Evolutionary conservation across 2,797 vertebrate genomes (phyloP).

Genomic region (Pseudochromis fuscus): DNA sequence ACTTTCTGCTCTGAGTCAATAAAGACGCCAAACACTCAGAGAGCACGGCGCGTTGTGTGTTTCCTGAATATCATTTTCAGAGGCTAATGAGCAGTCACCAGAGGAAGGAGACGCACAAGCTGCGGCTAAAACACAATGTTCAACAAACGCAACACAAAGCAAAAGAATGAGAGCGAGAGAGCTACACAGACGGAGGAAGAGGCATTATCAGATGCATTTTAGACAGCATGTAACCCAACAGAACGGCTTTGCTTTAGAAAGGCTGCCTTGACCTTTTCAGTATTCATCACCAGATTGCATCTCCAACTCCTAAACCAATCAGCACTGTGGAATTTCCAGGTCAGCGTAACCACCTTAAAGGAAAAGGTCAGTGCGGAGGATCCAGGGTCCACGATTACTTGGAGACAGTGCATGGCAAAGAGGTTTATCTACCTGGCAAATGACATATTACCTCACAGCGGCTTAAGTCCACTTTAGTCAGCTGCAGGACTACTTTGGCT

Average conservation of each 20-base stretch:
- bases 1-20: conserved; percentile 2
- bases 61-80: conserved; percentile 40
- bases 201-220: conserved; percentile 72
- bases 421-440: conserved; percentile 77
- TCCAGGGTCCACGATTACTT: conserved; percentile 62
- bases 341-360: conserved; percentile 85
- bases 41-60: background rate
- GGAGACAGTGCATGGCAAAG: conserved; percentile 58
- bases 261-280: conserved; percentile 87
- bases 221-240: conserved; percentile 70
- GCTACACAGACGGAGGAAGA: conserved; percentile 31
- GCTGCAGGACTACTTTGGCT: conserved; percentile 38
- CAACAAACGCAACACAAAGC: conserved; percentile 39
- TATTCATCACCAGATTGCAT: conserved; percentile 87
- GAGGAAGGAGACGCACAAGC: conserved; percentile 16
- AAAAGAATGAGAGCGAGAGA: conserved; percentile 36
- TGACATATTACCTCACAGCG: conserved; percentile 66
- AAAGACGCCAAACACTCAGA: conserved; percentile 13
- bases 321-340: conserved; percentile 83
- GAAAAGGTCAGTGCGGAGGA: conserved; percentile 79
- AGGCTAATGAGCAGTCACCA: conserved; percentile 52
- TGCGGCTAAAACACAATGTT: conserved; percentile 48
- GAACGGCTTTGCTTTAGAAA: conserved; percentile 72
- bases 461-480: conserved; percentile 58
- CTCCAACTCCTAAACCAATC: conserved; percentile 84